A percentile compares a stretch with the other conserved stretches of the same genome.
Evolutionary conservation across 1,140 invertebrate species (phyloP).

Genomic region (Saccostrea glomerata): DNA sequence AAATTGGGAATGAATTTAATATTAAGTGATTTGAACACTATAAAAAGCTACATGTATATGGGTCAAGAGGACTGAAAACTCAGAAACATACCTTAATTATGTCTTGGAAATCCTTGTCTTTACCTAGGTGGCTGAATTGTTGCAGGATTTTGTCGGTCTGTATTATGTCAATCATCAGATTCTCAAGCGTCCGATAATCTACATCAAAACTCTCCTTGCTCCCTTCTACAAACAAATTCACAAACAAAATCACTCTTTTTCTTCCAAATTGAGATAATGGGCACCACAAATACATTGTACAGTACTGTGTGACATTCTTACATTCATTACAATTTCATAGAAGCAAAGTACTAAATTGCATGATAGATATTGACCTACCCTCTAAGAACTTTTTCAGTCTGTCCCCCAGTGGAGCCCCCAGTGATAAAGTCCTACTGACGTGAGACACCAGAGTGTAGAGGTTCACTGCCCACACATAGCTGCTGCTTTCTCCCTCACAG

Average conservation of each 20-base stretch:
- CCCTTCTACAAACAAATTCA: neutral
- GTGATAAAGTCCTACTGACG: neutral
- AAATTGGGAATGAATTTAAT: too few relatives aligned
- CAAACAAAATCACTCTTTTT: too few relatives aligned
- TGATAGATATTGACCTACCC: neutral
- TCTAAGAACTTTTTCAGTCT: neutral
- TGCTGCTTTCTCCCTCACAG: neutral
- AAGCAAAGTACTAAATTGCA: too few relatives aligned
- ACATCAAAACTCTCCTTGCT: neutral
- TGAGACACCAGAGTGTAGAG: neutral
- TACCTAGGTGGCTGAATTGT: neutral
- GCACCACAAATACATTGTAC: too few relatives aligned
- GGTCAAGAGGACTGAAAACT: too few relatives aligned
- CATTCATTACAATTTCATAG: too few relatives aligned
- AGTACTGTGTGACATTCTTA: too few relatives aligned
- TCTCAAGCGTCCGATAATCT: neutral
- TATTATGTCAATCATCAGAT: neutral
- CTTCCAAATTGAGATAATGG: too few relatives aligned
- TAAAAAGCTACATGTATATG: too few relatives aligned
- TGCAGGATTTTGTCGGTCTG: neutral
- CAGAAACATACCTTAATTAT: neutral
- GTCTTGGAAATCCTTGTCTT: neutral
- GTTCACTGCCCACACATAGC: neutral
- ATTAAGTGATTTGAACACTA: too few relatives aligned
- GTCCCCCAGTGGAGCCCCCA: neutral